Percentiles rank a stretch among this genome's conserved stretches.
These are phyloP conservation scores for Lomographa bimaculata DNA, from an alignment of 2,888 invertebrate genomes.

Conservation along the genomic window DNA sequence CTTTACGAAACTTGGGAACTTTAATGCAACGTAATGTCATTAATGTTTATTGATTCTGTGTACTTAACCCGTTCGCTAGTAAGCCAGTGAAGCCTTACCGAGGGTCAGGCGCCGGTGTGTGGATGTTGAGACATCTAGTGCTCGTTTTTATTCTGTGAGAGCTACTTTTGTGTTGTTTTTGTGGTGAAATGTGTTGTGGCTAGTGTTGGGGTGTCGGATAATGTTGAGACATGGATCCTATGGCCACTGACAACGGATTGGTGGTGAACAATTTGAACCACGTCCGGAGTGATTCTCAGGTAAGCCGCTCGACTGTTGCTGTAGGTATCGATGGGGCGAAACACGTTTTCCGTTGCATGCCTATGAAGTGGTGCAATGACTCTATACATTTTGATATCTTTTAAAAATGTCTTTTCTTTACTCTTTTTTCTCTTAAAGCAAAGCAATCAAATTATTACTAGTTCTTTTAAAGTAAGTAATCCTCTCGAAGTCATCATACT, in stretches of 20 bases:
- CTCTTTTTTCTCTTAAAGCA: no score
- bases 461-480: no score
- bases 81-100: slow-evolving; percentile 65
- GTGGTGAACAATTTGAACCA: slow-evolving; percentile 80
- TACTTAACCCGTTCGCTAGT: slow-evolving; percentile 52
- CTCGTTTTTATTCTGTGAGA: slow-evolving; percentile 52
- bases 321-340: slow-evolving; percentile 68
- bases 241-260: slow-evolving; percentile 75
- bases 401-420: no score
- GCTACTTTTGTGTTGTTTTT: slow-evolving; percentile 37
- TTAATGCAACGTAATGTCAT: slow-evolving; percentile 62
- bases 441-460: no score
- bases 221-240: slow-evolving; percentile 75
- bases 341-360: slow-evolving; percentile 75
- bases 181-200: slow-evolving; percentile 55
- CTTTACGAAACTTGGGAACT: slow-evolving; percentile 54
- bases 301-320: slow-evolving; percentile 55
- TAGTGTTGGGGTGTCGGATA: slow-evolving; percentile 47
- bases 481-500: no score
- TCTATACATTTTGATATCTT: slow-evolving; percentile 38
- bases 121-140: slow-evolving; percentile 36
- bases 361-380: slow-evolving; percentile 78
- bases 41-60: slow-evolving; percentile 63
- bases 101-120: slow-evolving; percentile 47
- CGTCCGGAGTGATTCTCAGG: slow-evolving; percentile 79